Evolutionary conservation across 2,113 vertebrate species (phyloP).

Genomic region (Grammomys surdaster): DNA sequence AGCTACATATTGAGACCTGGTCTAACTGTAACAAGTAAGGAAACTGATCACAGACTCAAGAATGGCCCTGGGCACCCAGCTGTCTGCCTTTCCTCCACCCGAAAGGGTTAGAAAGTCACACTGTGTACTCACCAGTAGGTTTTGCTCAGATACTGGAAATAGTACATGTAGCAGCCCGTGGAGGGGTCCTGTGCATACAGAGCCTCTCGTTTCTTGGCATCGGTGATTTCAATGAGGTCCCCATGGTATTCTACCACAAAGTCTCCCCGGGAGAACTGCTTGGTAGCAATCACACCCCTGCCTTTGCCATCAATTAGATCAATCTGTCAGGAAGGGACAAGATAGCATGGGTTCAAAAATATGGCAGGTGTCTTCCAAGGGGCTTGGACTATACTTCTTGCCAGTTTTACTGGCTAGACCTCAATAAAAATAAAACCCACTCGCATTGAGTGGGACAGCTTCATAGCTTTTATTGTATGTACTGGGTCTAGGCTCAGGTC

Average conservation of each 20-base stretch:
- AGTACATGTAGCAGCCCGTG: conserved; percentile 99
- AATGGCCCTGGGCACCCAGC: not conserved
- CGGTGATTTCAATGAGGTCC: conserved; percentile 94
- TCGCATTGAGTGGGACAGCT: fast-evolving
- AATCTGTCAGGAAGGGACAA: conserved; percentile 86
- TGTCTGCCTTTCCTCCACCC: not conserved
- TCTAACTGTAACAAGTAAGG: not conserved
- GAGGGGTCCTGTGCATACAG: conserved; percentile 93
- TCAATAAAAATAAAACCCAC: not conserved
- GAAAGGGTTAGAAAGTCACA: not conserved
- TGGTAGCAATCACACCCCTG: conserved; percentile 94
- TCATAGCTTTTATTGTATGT: fast-evolving
- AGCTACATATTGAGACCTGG: not conserved
- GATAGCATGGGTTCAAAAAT: not conserved
- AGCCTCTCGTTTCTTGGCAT: conserved; percentile 93
- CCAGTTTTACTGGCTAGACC: not conserved
- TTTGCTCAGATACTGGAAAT: conserved; percentile 95
- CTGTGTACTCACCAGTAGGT: conserved; percentile 93
- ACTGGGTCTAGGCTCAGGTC: not conserved
- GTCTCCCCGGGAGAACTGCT: conserved; percentile 93
- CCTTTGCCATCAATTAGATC: conserved; percentile 95
- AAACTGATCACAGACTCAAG: not conserved
- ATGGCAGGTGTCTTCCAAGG: not conserved
- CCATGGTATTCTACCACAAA: conserved; percentile 98
- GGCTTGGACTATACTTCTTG: fast-evolving